Evolutionary conservation across 2,888 invertebrate genomes (phyloP).

Genomic region (Drosophila suboccidentalis): DNA sequence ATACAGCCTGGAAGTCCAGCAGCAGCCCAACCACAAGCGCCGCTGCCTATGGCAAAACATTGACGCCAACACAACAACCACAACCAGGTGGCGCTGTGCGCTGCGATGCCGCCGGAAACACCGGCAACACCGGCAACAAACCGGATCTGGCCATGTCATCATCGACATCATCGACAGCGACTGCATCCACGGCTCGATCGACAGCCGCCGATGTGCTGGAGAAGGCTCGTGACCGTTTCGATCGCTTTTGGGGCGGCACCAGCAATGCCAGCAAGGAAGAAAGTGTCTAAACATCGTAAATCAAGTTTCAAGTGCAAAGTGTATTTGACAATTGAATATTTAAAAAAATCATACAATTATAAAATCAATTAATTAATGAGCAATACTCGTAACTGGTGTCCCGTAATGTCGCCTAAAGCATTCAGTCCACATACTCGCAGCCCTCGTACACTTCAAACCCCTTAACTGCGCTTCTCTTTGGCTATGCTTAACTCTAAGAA

Average conservation of each 20-base stretch:
- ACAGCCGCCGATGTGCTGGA: slow-evolving; percentile 91
- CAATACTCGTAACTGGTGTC: slow-evolving; percentile 31
- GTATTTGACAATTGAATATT: slow-evolving; percentile 52
- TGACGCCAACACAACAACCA: slow-evolving; percentile 68
- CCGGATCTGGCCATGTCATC: slow-evolving; percentile 57
- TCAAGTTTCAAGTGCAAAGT: slow-evolving; percentile 57
- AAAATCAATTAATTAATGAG: slow-evolving; percentile 39
- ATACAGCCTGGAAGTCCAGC: slow-evolving; percentile 81
- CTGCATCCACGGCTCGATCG: slow-evolving; percentile 80
- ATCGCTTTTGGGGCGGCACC: slow-evolving; percentile 91
- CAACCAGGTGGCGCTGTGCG: slow-evolving; percentile 63
- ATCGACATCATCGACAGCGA: slow-evolving; percentile 70
- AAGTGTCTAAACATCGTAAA: slow-evolving; percentile 84
- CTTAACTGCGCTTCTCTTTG: slow-evolving; percentile 31
- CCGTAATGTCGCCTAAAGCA: slow-evolving; percentile 43
- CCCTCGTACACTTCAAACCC: neutral
- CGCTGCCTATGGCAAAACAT: slow-evolving; percentile 68
- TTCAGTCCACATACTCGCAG: slow-evolving; percentile 35
- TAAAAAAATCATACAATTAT: slow-evolving; percentile 6
- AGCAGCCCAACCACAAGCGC: slow-evolving; percentile 74
- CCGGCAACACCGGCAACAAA: slow-evolving; percentile 8
- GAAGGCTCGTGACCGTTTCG: slow-evolving; percentile 93
- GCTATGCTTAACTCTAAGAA: slow-evolving; percentile 32
- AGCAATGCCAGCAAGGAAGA: slow-evolving; percentile 87
- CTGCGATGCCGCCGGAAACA: slow-evolving; percentile 39